Conservation (phyloP, 2,113 vertebrate species). For the Menura novaehollandiae region DNA sequence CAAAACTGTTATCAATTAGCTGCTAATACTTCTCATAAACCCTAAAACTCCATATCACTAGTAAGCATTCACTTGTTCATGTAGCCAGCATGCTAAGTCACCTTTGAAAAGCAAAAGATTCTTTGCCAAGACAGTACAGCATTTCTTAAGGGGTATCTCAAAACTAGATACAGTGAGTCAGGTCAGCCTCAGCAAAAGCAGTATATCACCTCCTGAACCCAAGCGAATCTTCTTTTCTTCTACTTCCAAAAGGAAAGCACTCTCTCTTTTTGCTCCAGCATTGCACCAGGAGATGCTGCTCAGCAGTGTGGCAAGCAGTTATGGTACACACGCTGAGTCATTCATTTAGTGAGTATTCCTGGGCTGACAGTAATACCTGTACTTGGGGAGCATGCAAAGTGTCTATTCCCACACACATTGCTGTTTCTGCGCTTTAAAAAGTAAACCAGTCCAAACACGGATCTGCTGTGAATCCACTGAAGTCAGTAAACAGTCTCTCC, state of each 20-base stretch:
- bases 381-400: not conserved
- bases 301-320: not conserved
- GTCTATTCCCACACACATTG: not conserved
- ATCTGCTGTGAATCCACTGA: not conserved
- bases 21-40: not conserved
- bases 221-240: not conserved
- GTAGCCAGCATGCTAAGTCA: not conserved
- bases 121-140: not conserved
- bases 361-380: not conserved
- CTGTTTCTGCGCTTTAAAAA: not conserved
- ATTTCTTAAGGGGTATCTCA: not conserved
- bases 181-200: not conserved
- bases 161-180: not conserved
- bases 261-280: not conserved
- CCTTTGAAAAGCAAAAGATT: not conserved
- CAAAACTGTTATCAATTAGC: not conserved
- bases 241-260: not conserved
- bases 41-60: not conserved
- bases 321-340: not conserved
- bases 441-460: not conserved
- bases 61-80: not conserved
- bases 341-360: not conserved
- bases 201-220: rapidly evolving
- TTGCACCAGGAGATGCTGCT: not conserved
- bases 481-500: not conserved